A percentile compares a stretch with the other conserved stretches of the same genome.
phyloP scores from a whole-genome alignment of 2,113 vertebrate genomes.

The Ctenomys sociabilis region DNA sequence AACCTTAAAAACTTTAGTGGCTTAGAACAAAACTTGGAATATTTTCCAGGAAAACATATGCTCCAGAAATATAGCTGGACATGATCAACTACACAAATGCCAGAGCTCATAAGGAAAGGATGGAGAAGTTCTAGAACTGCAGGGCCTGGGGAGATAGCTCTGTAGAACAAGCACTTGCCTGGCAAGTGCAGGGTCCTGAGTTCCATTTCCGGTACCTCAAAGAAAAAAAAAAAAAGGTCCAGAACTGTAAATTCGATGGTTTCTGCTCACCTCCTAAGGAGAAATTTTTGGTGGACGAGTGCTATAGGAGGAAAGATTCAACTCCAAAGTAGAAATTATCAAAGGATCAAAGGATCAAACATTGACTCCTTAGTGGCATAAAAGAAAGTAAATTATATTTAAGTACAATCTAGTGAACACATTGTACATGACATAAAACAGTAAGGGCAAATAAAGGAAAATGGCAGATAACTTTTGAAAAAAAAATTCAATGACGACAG shows the following conservation, averaged over 20 bases:
- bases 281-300: neutral
- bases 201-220: no score
- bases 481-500: neutral
- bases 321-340: neutral
- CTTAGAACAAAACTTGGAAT: neutral
- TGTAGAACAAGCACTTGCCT: no score
- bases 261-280: neutral
- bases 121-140: neutral
- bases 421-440: neutral
- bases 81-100: neutral
- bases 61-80: neutral
- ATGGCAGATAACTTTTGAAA: neutral
- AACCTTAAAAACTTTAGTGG: neutral
- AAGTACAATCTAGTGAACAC: neutral
- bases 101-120: neutral
- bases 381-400: slow-evolving; percentile 12
- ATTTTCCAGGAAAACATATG: neutral
- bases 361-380: neutral
- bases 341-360: neutral
- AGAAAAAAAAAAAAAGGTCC: neutral
- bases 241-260: neutral
- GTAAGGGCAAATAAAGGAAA: neutral
- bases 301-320: neutral
- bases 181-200: no score
- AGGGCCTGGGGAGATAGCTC: no score